Conservation (phyloP, 2,797 vertebrate species). For the Tapera naevia region DNA sequence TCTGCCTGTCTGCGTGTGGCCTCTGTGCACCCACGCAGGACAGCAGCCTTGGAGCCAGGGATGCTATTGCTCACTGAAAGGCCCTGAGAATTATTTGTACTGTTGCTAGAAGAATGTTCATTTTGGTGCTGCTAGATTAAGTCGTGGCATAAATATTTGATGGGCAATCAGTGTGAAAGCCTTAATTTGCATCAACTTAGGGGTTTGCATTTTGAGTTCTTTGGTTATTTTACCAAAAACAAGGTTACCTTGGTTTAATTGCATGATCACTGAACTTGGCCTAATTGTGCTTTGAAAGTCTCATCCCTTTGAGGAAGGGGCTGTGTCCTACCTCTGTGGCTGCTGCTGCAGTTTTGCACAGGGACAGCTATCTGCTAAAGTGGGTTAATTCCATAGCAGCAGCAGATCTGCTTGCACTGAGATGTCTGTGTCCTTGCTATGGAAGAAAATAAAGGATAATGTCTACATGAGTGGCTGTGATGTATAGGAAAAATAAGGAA, state of each 20-base stretch:
- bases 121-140: background rate
- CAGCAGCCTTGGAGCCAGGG: background rate
- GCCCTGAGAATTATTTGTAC: background rate
- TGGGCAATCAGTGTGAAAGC: background rate
- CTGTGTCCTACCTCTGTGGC: background rate
- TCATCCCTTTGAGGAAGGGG: background rate
- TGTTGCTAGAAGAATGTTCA: background rate
- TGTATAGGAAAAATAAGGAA: background rate
- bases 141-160: background rate
- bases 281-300: background rate
- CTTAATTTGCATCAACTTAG: background rate
- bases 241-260: background rate
- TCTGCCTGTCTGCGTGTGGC: background rate
- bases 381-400: background rate
- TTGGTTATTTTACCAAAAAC: background rate
- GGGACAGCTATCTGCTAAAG: background rate
- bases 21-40: background rate
- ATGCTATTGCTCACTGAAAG: background rate
- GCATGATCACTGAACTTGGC: background rate
- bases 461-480: background rate
- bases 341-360: background rate
- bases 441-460: background rate
- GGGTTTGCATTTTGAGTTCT: background rate
- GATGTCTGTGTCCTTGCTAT: background rate
- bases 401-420: background rate